Evolutionary conservation across 2,888 invertebrate genomes (phyloP), one percentile per base, ranked within the genome.

Genomic region (Hedya salicella): DNA sequence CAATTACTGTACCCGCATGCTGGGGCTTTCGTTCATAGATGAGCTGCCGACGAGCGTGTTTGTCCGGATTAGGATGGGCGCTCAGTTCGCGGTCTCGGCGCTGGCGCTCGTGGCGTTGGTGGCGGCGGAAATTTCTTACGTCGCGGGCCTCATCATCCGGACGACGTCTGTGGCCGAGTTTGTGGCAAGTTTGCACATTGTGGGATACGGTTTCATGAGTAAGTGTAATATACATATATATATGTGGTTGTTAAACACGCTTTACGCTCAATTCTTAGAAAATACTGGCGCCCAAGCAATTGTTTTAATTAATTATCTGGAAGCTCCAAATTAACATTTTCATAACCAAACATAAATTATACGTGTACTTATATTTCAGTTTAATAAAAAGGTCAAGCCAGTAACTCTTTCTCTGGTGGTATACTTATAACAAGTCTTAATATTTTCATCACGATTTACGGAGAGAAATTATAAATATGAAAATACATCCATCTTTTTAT

Each of bases 201-300:
- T 84, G 30, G 88, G 88, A 19, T 89, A 89, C 52, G 89, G 83
- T 54, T 77, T 77, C 8, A 84, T 88, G 82, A 87, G 89, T 89
- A 70, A 82, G 83, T 25, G 9, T 2, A 36, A 9, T 36, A 25
- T 25, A 3, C n/a, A n/a, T n/a, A n/a, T n/a, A n/a, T n/a, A n/a
- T n/a, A n/a, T n/a, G n/a, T n/a, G n/a, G n/a, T n/a, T n/a, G n/a
- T n/a, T n/a, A n/a, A n/a, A n/a, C n/a, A n/a, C n/a, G n/a, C n/a
- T n/a, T n/a, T n/a, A n/a, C n/a, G n/a, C n/a, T n/a, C n/a, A n/a
- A n/a, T n/a, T n/a, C n/a, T n/a, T n/a, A n/a, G n/a, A n/a, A n/a
- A n/a, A n/a, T n/a, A n/a, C n/a, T n/a, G n/a, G n/a, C n/a, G n/a
- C n/a, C n/a, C n/a, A n/a, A n/a, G n/a, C n/a, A n/a, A n/a, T n/a